Evolutionary conservation across 2,797 vertebrate species (phyloP).

Genomic region (Anabacerthia variegaticeps): DNA sequence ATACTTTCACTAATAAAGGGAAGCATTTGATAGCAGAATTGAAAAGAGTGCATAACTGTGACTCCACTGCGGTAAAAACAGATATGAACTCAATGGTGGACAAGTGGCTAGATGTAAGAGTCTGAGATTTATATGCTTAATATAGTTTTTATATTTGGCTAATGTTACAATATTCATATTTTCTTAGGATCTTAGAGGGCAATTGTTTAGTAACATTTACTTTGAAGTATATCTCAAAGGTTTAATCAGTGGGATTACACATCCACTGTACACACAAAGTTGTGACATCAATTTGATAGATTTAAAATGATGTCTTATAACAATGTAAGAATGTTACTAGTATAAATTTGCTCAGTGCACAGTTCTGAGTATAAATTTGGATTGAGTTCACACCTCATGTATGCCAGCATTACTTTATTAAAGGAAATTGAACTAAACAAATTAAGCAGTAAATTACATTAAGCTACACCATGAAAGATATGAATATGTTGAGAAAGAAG

Average conservation of each 20-base stretch:
- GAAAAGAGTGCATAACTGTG: conserved; percentile 82
- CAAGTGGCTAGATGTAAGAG: conserved; percentile 91
- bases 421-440: neutral
- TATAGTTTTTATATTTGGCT: neutral
- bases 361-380: neutral
- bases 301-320: neutral
- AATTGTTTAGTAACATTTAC: neutral
- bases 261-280: neutral
- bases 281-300: neutral
- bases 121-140: neutral
- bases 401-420: neutral
- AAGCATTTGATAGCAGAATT: conserved; percentile 87
- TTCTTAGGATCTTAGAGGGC: neutral
- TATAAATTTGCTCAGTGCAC: neutral
- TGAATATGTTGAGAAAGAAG: neutral
- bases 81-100: conserved; percentile 86
- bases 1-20: conserved; percentile 87
- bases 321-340: neutral
- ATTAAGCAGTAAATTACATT: neutral
- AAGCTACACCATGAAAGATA: neutral
- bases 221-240: neutral
- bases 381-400: neutral
- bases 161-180: neutral
- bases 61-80: conserved; percentile 76
- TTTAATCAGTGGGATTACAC: neutral